phyloP scores from a whole-genome alignment of 30 jellyfish, hydroid and myxozoan genomes.

The Rhopilema esculentum region DNA sequence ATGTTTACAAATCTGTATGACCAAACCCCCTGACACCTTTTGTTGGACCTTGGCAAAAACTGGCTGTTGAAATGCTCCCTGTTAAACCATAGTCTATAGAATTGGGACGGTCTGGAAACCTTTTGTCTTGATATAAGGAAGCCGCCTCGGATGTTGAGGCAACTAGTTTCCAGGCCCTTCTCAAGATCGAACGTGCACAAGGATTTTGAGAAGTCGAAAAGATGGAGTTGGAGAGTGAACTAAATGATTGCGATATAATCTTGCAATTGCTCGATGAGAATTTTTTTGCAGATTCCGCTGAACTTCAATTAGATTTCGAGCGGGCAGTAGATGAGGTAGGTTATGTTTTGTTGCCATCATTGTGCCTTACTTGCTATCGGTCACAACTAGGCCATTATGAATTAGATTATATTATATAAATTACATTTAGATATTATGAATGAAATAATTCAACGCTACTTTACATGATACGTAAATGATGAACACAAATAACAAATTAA shows the following conservation, averaged over 20 bases:
- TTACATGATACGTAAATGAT: too few species aligned
- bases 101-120: not conserved
- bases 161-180: slow-evolving; percentile 27
- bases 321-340: not conserved
- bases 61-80: too few species aligned
- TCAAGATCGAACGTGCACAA: not conserved
- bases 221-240: not conserved
- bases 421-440: too few species aligned
- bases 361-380: slow-evolving; percentile 74
- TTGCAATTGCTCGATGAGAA: not conserved
- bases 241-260: not conserved
- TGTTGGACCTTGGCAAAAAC: too few species aligned
- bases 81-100: not conserved
- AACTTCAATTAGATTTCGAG: not conserved
- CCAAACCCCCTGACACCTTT: too few species aligned
- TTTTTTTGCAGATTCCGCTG: not conserved
- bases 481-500: not conserved
- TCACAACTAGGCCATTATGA: not conserved
- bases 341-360: slow-evolving; percentile 73
- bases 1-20: not conserved
- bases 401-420: too few species aligned
- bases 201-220: not conserved
- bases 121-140: not conserved
- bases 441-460: too few species aligned
- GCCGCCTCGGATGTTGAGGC: slow-evolving; percentile 34